Evolutionary conservation across 2,888 invertebrate genomes (phyloP).

Genomic region (Nymphalis c-album): DNA sequence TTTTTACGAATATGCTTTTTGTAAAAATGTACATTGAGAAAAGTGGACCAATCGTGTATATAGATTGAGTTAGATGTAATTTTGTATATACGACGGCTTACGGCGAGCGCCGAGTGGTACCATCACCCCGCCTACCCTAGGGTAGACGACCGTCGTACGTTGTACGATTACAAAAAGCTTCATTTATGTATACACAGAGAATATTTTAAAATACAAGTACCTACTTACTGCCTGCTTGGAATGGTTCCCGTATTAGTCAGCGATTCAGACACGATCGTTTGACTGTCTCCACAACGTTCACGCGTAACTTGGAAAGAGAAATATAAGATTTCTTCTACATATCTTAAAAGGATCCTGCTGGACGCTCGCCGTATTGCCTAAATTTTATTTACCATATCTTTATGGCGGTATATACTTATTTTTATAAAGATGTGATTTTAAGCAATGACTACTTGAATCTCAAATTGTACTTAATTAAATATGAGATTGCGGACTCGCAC

Average conservation of each 20-base stretch:
- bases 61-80: constrained; percentile 18
- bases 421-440: constrained; percentile 22
- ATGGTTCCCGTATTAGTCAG: too few species aligned
- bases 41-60: constrained; percentile 45
- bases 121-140: too few species aligned
- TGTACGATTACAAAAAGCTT: too few species aligned
- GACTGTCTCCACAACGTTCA: too few species aligned
- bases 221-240: too few species aligned
- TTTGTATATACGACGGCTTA: constrained; percentile 20
- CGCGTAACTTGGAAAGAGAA: too few species aligned
- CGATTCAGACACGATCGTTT: too few species aligned
- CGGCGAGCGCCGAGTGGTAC: not conserved
- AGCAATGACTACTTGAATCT: constrained; percentile 36
- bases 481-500: not conserved
- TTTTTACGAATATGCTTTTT: constrained; percentile 52
- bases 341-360: not conserved
- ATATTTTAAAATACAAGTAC: too few species aligned
- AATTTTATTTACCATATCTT: not conserved
- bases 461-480: constrained; percentile 36
- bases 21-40: constrained; percentile 55
- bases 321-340: too few species aligned
- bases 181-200: too few species aligned
- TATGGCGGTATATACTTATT: constrained; percentile 25
- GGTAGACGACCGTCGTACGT: not conserved
- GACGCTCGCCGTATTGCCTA: not conserved